These are phyloP conservation scores for Pecten maximus DNA, from an alignment of 2,888 invertebrate species.

Conservation along the genomic window DNA sequence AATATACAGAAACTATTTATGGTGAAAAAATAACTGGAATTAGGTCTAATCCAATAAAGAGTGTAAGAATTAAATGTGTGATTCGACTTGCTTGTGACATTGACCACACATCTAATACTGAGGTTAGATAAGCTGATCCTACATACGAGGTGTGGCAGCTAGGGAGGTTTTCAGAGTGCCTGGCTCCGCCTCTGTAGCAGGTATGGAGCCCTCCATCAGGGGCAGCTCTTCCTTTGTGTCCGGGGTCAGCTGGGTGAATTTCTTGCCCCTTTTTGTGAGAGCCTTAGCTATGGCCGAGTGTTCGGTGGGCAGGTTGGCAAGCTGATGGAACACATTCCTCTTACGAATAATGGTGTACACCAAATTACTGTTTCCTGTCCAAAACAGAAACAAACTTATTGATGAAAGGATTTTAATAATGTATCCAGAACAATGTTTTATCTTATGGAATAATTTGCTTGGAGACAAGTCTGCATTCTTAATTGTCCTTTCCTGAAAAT, in stretches of 20 bases:
- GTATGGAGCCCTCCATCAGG: slow-evolving; percentile 82
- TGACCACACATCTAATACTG: not conserved
- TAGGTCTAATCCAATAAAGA: no score
- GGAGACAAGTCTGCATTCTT: no score
- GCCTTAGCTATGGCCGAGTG: slow-evolving; percentile 93
- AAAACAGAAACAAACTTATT: not conserved
- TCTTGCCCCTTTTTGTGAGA: slow-evolving; percentile 82
- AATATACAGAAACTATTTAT: no score
- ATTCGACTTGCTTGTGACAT: not conserved
- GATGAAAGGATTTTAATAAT: not conserved
- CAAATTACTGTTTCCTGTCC: slow-evolving; percentile 95
- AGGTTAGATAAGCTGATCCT: not conserved
- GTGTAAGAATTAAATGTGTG: no score
- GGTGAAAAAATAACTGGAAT: no score
- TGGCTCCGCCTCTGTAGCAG: slow-evolving; percentile 82
- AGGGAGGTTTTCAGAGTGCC: slow-evolving; percentile 95
- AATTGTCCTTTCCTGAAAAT: no score
- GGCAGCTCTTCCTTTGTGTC: slow-evolving; percentile 71
- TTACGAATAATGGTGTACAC: slow-evolving; percentile 99
- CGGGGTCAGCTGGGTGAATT: slow-evolving; percentile 70
- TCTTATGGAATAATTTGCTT: no score
- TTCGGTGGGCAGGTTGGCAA: slow-evolving; percentile 98
- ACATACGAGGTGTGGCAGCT: slow-evolving; percentile 92
- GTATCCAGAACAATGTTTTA: not conserved
- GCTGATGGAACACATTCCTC: slow-evolving; percentile 97